A percentile compares a stretch with the other conserved stretches of the same genome.
These are phyloP conservation scores for Nasonia giraulti DNA, from an alignment of 1,140 invertebrate species.

Conservation along the genomic window DNA sequence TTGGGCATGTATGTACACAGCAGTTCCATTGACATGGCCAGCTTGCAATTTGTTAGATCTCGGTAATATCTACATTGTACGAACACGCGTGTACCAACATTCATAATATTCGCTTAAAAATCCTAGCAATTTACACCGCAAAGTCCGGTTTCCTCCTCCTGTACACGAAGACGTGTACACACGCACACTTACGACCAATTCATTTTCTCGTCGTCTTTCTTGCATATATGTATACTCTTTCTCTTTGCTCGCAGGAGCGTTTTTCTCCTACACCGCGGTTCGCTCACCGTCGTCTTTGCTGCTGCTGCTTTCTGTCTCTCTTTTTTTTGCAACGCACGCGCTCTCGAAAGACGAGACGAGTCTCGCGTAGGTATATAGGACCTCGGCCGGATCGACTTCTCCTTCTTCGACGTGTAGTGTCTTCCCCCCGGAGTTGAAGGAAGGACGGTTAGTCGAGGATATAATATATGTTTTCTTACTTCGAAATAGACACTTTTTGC, in stretches of 20 bases:
- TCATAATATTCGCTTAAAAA: slow-evolving; percentile 7
- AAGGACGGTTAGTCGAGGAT: not conserved
- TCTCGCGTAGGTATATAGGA: not conserved
- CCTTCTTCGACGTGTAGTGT: not conserved
- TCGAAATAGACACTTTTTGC: not conserved
- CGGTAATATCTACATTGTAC: slow-evolving; percentile 18
- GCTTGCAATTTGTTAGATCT: slow-evolving; percentile 34
- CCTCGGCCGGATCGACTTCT: slow-evolving; percentile 28
- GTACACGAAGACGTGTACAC: not conserved
- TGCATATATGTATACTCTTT: not conserved
- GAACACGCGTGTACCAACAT: not conserved
- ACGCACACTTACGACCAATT: not conserved
- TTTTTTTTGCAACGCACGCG: not conserved
- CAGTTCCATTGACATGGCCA: not conserved
- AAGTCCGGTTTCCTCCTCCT: slow-evolving; percentile 36
- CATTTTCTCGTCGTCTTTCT: slow-evolving; percentile 8
- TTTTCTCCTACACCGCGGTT: not conserved
- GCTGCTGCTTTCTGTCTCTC: not conserved
- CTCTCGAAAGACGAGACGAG: slow-evolving; percentile 40
- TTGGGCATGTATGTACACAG: not conserved
- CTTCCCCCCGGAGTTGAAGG: not conserved
- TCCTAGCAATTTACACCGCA: slow-evolving; percentile 29
- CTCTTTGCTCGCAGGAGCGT: not conserved
- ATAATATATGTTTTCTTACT: not conserved
- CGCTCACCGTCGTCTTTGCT: not conserved